Evolutionary conservation across 1,140 invertebrate genomes (phyloP).

Genomic region (Aleiodes sp.): DNA sequence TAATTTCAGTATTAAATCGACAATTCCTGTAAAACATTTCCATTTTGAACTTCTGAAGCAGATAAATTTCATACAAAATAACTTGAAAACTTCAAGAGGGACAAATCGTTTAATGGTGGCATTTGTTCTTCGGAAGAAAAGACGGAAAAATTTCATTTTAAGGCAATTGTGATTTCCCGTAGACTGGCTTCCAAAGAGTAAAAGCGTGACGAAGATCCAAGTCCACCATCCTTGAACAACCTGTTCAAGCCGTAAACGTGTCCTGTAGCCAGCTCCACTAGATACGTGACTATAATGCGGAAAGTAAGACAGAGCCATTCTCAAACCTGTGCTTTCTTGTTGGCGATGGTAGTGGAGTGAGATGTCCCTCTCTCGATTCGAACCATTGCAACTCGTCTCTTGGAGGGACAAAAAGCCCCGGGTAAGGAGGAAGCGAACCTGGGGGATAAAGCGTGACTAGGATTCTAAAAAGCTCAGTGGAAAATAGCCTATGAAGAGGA

Average conservation of each 20-base stretch:
- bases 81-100: neutral
- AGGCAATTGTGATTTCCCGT: constrained; percentile 2
- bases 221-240: neutral
- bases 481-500: constrained; percentile 9
- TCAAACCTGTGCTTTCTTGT: neutral
- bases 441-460: neutral
- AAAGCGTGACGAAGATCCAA: neutral
- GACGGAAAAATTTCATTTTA: neutral
- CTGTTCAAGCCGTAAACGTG: constrained; percentile 18
- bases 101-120: neutral
- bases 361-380: neutral
- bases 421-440: neutral
- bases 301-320: neutral
- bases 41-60: neutral
- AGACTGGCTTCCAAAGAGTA: neutral
- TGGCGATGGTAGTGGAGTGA: neutral
- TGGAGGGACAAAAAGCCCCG: neutral
- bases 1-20: too few relatives aligned
- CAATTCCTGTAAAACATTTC: too few relatives aligned
- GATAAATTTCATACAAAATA: neutral
- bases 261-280: neutral
- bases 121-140: neutral
- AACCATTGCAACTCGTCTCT: constrained; percentile 12
- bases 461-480: neutral
- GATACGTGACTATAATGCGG: constrained; percentile 12